Evolutionary conservation across 2,113 vertebrate genomes (phyloP).

Genomic region (Mohoua ochrocephala): DNA sequence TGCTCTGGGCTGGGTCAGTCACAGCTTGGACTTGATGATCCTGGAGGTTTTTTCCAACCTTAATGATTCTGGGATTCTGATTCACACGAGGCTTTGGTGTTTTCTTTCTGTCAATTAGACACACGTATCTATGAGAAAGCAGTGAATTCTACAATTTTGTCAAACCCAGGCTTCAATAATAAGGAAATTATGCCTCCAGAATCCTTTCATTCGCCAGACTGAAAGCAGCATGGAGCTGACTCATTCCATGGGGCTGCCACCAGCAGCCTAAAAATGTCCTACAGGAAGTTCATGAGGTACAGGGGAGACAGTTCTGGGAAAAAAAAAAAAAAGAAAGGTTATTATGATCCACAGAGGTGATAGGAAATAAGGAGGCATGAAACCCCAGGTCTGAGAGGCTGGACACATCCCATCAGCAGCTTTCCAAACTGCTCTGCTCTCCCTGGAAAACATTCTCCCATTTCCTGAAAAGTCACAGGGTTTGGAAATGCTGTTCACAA

Average conservation of each 20-base stretch:
- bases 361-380: background rate
- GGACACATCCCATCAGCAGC: background rate
- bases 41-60: background rate
- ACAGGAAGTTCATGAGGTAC: background rate
- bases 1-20: background rate
- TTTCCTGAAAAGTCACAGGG: background rate
- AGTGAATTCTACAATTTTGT: background rate
- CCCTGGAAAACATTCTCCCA: background rate
- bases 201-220: background rate
- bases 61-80: background rate
- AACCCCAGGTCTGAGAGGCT: background rate
- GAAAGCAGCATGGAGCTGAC: background rate
- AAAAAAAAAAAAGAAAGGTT: background rate
- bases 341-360: background rate
- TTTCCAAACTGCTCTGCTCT: background rate
- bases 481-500: background rate
- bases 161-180: background rate
- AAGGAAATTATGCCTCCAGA: background rate
- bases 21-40: fast-evolving
- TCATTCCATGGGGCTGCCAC: background rate
- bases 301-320: background rate
- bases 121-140: background rate
- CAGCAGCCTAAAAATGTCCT: background rate
- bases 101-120: background rate
- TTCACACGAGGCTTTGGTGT: background rate